Evolutionary conservation across 2,797 vertebrate genomes (phyloP), one percentile per base, ranked within the genome.

Genomic region (Danio tinwini): DNA sequence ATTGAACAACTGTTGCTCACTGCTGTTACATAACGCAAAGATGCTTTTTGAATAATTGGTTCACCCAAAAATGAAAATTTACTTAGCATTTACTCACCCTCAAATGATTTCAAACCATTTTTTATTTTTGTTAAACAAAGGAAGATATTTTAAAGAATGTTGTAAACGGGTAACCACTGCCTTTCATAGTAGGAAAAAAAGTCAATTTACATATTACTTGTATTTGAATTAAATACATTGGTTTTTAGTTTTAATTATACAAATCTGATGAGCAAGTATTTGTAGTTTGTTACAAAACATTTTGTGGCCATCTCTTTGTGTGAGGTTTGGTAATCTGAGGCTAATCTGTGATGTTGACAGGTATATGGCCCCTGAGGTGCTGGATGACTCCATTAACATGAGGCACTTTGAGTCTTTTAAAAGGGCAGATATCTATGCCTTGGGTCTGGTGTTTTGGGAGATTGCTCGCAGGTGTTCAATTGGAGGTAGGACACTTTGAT

Each of bases 321-420:
- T 59, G 7, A 29, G 58, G 39, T 40, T 17, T 49, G 29, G 49
- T 14, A 37, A 16, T 2, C 4, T 42, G 17, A 77, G 13, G 10
- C 14, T 69, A 10, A 45, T 68, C 10, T 63, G 10, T 77, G 2
- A 61, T 55, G 29, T 68, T 71, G 6, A 61, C 86, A 96, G 95
- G 86, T 96, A 96, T 82, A 96, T 96, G 95, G 95, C 95, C 59
- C 95, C 95, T 76, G 95, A 96, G 90, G 95, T 96, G 85, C 90
- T 96, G 72, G 95, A 96, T 88, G 95, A 96, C 88, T 94, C 95
- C 50, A 96, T 96, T 93, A 96, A 96, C 81, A 96, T 96, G 95
- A 96, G 95, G 86, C 95, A 96, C 76, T 96, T 96, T 87, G 95
- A 96, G 79, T 96, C 95, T n/a, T 96, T 96, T 90, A 96, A 96